Percentiles rank a stretch among this genome's conserved stretches.
phyloP scores from a whole-genome alignment of 2,113 vertebrate species.

The Gulo gulo region DNA sequence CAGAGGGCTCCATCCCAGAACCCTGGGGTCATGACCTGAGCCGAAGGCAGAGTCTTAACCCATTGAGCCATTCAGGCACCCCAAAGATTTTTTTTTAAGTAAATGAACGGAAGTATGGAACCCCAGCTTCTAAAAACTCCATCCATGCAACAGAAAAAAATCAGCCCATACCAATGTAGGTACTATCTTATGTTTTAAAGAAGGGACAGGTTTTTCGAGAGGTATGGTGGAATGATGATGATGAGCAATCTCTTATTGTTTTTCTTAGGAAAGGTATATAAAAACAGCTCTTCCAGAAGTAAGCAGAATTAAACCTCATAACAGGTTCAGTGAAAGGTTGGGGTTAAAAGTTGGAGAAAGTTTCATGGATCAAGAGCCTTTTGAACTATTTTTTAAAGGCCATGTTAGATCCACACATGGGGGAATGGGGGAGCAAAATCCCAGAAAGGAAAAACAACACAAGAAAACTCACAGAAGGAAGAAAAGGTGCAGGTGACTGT shows the following conservation, averaged over 20 bases:
- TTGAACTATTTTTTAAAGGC: not conserved
- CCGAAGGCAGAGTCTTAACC: no score
- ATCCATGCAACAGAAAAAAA: not conserved
- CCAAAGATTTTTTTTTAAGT: not conserved
- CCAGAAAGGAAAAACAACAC: not conserved
- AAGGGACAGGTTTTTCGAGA: not conserved
- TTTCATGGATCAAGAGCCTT: not conserved
- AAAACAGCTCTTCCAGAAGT: not conserved
- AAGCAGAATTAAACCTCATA: not conserved
- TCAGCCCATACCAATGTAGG: not conserved
- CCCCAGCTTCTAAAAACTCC: not conserved
- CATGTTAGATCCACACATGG: not conserved
- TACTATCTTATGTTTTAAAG: not conserved
- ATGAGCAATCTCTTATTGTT: not conserved
- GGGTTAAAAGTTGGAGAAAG: not conserved
- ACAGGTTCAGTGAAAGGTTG: not conserved
- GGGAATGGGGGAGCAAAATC: not conserved
- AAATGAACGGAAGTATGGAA: not conserved
- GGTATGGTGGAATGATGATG: not conserved
- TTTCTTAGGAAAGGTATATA: not conserved
- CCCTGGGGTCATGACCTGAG: no score
- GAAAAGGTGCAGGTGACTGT: not conserved
- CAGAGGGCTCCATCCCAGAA: no score
- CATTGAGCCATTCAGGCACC: no score
- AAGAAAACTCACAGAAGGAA: not conserved